phyloP scores from a whole-genome alignment of 1,140 invertebrate genomes.

The Hydropsyche tenuis region DNA sequence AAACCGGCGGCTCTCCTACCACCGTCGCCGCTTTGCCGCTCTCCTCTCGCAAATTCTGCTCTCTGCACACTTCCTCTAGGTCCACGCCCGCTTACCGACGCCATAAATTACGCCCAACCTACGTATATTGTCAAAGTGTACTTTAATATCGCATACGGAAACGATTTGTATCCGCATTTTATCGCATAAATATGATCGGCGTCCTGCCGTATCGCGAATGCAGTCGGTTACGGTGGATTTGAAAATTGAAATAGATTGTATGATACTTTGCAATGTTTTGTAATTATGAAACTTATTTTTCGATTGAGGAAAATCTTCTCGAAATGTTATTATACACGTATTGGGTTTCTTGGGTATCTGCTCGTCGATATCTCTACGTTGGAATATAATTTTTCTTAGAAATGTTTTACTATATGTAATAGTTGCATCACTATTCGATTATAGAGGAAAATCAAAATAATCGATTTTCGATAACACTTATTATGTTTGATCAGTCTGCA shows the following conservation, averaged over 20 bases:
- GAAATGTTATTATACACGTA: too few species aligned
- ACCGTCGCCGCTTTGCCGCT: not conserved
- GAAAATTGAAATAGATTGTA: too few species aligned
- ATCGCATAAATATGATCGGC: not conserved
- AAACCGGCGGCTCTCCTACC: slow-evolving; percentile 28
- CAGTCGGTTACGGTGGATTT: not conserved
- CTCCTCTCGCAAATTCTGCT: not conserved
- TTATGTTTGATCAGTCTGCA: not conserved
- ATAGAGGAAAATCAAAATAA: slow-evolving; percentile 3
- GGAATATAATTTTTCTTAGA: not conserved
- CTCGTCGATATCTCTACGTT: not conserved
- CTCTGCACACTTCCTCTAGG: slow-evolving; percentile 10
- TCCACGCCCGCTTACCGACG: slow-evolving; percentile 19
- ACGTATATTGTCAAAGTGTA: slow-evolving; percentile 9
- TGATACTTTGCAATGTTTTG: too few species aligned
- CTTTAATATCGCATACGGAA: slow-evolving; percentile 17
- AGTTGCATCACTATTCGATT: not conserved
- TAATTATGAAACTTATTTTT: too few species aligned
- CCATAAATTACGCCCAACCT: slow-evolving; percentile 6
- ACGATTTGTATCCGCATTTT: slow-evolving; percentile 11
- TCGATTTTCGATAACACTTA: slow-evolving; percentile 15
- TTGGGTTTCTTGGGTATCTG: not conserved
- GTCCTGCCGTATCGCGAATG: not conserved
- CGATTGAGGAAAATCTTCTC: too few species aligned
- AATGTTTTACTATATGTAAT: not conserved